phyloP scores from a whole-genome alignment of 1,140 invertebrate species.

The Drosophila bocki region DNA sequence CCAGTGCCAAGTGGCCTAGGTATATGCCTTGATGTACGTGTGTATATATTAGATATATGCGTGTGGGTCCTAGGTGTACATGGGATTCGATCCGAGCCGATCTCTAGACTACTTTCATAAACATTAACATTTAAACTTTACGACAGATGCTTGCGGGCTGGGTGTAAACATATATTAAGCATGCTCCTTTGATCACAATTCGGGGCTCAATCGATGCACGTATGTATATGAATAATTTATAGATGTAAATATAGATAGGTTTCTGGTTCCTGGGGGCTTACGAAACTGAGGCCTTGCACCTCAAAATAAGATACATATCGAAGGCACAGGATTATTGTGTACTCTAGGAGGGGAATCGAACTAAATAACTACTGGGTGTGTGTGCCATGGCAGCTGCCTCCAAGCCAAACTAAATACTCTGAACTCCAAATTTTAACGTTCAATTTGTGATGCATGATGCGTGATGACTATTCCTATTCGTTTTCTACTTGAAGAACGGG shows the following conservation, averaged over 20 bases:
- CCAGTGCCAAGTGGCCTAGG: conserved; percentile 43
- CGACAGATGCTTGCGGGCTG: conserved; percentile 22
- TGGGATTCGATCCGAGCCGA: conserved; percentile 5
- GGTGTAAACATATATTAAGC: conserved; percentile 32
- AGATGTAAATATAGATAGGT: conserved; percentile 55
- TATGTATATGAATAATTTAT: conserved; percentile 44
- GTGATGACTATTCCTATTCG: background rate
- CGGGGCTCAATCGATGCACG: conserved; percentile 27
- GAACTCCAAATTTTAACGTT: conserved; percentile 35
- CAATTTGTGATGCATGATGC: conserved; percentile 12
- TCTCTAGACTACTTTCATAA: conserved; percentile 16
- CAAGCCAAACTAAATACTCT: conserved; percentile 40
- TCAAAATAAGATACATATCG: conserved; percentile 60
- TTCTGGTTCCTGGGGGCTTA: conserved; percentile 11
- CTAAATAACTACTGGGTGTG: conserved; percentile 34
- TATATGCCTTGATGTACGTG: conserved; percentile 14
- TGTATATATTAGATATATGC: conserved; percentile 31
- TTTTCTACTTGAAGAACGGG: conserved; percentile 80
- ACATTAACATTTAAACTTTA: conserved; percentile 42
- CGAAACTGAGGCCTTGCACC: conserved; percentile 34
- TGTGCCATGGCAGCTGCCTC: conserved; percentile 8
- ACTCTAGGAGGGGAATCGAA: conserved; percentile 40
- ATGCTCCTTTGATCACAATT: conserved; percentile 40
- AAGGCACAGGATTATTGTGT: conserved; percentile 73
- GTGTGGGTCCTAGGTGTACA: conserved; percentile 27